A percentile compares a stretch with the other conserved stretches of the same genome.
These are phyloP conservation scores for Phragmatobia fuliginosa DNA, from an alignment of 2,888 invertebrate genomes.

Conservation along the genomic window DNA sequence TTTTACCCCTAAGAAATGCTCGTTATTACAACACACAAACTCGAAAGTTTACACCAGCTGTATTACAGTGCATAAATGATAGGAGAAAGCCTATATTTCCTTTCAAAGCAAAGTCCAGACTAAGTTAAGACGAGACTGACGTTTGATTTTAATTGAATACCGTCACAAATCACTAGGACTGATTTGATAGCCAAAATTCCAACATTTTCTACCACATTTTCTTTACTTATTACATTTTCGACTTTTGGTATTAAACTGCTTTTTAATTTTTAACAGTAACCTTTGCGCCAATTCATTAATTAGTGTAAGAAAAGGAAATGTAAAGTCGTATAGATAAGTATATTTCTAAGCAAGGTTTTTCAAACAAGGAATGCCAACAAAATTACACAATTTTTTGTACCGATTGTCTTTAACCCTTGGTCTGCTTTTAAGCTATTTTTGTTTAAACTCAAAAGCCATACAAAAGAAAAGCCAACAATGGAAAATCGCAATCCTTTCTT, in stretches of 20 bases:
- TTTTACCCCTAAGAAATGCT: background rate
- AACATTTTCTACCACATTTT: background rate
- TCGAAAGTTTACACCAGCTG: background rate
- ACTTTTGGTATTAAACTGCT: background rate
- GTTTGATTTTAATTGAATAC: background rate
- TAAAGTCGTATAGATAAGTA: too few relatives aligned
- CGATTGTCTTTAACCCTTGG: too few relatives aligned
- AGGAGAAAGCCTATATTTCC: background rate
- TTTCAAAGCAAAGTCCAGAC: background rate
- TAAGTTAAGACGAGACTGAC: background rate
- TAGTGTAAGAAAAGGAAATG: too few relatives aligned
- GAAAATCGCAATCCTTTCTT: too few relatives aligned
- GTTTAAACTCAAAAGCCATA: too few relatives aligned
- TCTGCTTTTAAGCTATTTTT: too few relatives aligned
- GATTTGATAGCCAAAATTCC: background rate
- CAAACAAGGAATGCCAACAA: too few relatives aligned
- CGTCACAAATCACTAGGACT: background rate
- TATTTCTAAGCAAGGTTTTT: too few relatives aligned
- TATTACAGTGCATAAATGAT: background rate
- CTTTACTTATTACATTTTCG: background rate
- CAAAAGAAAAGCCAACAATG: too few relatives aligned
- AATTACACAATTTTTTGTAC: too few relatives aligned
- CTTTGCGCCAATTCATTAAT: background rate
- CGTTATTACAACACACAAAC: background rate
- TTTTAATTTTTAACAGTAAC: background rate